These are phyloP conservation scores for Meles meles DNA, from an alignment of 2,113 vertebrate species.

Conservation along the genomic window DNA sequence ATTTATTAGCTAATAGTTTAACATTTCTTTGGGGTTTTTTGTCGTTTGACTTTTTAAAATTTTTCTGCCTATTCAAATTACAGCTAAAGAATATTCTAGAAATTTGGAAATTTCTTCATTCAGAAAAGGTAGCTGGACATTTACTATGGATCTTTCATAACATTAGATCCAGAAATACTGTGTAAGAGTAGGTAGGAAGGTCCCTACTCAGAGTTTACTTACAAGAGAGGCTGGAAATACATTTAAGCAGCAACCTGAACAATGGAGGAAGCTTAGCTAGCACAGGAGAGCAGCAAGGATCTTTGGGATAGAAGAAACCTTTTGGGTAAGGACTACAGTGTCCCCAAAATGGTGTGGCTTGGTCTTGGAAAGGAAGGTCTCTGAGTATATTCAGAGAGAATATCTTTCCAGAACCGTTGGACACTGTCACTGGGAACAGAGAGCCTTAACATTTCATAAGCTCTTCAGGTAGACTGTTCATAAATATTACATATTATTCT, in stretches of 20 bases:
- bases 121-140: not conserved
- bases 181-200: not conserved
- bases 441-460: not conserved
- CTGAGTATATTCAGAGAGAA: not conserved
- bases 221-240: not conserved
- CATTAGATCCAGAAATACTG: not conserved
- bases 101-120: constrained; percentile 26
- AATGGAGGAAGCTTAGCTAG: not conserved
- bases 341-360: not conserved
- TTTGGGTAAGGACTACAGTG: not conserved
- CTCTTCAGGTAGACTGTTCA: not conserved
- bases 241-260: not conserved
- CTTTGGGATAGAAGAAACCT: not conserved
- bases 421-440: not conserved
- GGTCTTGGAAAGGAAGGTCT: not conserved
- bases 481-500: not conserved
- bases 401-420: not conserved
- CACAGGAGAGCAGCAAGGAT: not conserved
- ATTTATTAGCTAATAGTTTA: not conserved
- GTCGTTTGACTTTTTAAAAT: not conserved
- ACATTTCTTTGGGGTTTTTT: not conserved
- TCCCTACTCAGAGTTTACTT: not conserved
- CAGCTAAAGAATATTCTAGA: not conserved
- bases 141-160: not conserved
- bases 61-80: constrained; percentile 7